Evolutionary conservation across 2,888 invertebrate species (phyloP), one percentile per base, ranked within the genome.

Genomic region (Sphaerolaimus hirsutus): DNA sequence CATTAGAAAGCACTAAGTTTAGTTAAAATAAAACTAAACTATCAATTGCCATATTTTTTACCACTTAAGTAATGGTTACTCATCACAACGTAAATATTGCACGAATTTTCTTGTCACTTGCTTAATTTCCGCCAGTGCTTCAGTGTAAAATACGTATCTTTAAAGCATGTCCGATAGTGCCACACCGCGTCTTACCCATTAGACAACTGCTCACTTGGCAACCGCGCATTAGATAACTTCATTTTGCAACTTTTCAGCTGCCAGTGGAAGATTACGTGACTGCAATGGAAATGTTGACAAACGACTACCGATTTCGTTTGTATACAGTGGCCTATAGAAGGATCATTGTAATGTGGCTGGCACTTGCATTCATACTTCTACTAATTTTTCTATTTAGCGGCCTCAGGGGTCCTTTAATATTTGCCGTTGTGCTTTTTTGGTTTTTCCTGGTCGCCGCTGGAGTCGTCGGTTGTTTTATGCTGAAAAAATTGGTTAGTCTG

Each of bases 261-360:
- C 86, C 86, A 40, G 84, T 86, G 45, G 86, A 87, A 71, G 86
- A 86, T 68, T 87, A 84, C 68, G 84, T 86, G 22, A 80, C 81
- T 68, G 79, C 83, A 45, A 81, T 87, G 81, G 84, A 84, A 67
- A 72, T 83, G 36, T 72, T 87, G 56, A 81, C 83, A 22, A 84
- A 86, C 65, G 86, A 87, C 68, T 77, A 80, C 57, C 75, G 86
- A 55, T 49, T 87, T 64, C 82, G 81, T 52, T 67, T 82, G 54
- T 87, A 86, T 70, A 86, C 83, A 64, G 76, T 86, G 54, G 84
- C 83, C 66, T 87, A 87, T 68, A 86, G 86, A 64, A 73, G 86
- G 53, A 77, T 87, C 41, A 72, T 87, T 46, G 77, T 84, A 41
- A 75, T 80, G 52, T 86, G 86, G 86, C 78, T 87, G 83, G 51